Base-by-base conservation (phyloP, 2,797 vertebrate species). In the Pangasius mekongensis region DNA sequence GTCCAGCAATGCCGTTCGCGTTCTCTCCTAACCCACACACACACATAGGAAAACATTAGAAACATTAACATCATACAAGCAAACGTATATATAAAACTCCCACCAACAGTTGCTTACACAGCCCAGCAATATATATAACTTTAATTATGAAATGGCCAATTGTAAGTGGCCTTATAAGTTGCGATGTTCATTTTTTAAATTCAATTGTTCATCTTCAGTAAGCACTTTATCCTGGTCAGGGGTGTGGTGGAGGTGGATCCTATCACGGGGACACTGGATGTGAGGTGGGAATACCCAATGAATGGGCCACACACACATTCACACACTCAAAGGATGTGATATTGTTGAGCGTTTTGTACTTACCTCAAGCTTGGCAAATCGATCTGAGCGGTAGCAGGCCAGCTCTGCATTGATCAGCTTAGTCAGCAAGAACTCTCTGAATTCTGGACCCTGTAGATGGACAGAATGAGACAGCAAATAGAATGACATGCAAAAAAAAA, bases 361-460 rank as follows among this genome's bases (percentile, higher is more conserved):
- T 91, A 97, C 97, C 96, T 97, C 97, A 89, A 97, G 95, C 85
- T 97, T 97, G 91, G 97, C 96, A 60, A 97, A 97, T 92, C 97
- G 96, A 90, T 97, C 97, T 0, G 97, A 96, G 78, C 95, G 96
- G 93, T 97, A 97, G 88, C 97, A 97, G 78, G 97, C 97, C 1
- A 96, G 95, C 89, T 97, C 97, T 0, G 97, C 97, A 9, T 97
- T 97, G 93, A 97, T 97, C 90, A 97, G 93, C 92, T 97, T 97
- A 0, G 97, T 97, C 93, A 97, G 95, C 90, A 97, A 93, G 91
- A 97, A 97, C 90, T 97, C 97, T 89, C 97, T 95, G 93, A 97
- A 97, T 89, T 97, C 97, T 0, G 95, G 94, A 82, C 97, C 96
- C 97, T 97, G 92, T 66, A 66, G 77, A 85, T 86, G 43, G 62